A percentile compares a stretch with the other conserved stretches of the same genome.
Conservation (phyloP, 2,797 vertebrate species). For the Todus mexicanus region DNA sequence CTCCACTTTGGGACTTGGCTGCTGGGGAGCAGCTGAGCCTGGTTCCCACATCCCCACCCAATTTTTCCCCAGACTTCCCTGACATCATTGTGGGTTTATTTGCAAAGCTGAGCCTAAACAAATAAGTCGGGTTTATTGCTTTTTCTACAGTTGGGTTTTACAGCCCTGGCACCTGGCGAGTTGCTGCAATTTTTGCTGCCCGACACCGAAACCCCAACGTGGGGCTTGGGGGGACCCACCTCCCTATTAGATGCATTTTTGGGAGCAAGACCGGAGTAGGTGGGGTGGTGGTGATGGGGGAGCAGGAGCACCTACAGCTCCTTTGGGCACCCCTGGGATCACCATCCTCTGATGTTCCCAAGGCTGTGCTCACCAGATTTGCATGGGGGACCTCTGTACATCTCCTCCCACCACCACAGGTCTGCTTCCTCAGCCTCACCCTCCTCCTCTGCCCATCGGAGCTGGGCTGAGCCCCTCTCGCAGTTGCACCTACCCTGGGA, state of each 20-base stretch:
- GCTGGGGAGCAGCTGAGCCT: fast-evolving
- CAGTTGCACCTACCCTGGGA: neutral
- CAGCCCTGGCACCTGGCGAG: neutral
- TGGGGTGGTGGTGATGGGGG: fast-evolving
- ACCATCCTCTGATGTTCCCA: fast-evolving
- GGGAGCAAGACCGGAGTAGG: neutral
- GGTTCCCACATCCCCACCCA: neutral
- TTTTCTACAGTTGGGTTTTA: neutral
- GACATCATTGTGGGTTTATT: neutral
- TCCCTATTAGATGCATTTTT: neutral
- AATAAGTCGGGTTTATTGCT: neutral
- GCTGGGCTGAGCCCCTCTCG: neutral
- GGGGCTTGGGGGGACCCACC: neutral
- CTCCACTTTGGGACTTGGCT: neutral
- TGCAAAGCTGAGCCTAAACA: neutral
- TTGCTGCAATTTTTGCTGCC: fast-evolving
- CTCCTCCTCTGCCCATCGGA: neutral
- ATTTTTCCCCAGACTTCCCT: neutral
- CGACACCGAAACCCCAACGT: fast-evolving
- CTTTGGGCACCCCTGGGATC: neutral
- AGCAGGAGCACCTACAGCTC: neutral
- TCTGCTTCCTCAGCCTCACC: neutral
- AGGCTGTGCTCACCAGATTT: neutral
- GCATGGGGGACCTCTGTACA: neutral
- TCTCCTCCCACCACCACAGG: neutral